Percentiles rank a stretch among this genome's conserved stretches.
Evolutionary conservation across 2,888 invertebrate genomes (phyloP).

Genomic region (Parascotia fuliginaria): DNA sequence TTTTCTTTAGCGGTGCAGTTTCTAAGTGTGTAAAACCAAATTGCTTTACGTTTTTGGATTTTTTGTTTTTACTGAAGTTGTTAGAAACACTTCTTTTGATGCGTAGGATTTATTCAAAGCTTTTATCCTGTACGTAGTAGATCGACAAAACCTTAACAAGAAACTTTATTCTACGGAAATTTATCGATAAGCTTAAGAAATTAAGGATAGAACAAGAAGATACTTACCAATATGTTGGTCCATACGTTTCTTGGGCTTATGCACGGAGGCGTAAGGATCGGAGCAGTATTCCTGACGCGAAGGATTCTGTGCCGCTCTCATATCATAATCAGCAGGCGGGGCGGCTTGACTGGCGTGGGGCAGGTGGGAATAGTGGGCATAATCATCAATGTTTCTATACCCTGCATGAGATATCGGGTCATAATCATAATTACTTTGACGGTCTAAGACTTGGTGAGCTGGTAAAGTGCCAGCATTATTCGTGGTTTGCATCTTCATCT

Average conservation of each 20-base stretch:
- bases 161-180: too few species aligned
- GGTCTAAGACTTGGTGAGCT: conserved; percentile 84
- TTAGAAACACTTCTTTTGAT: too few species aligned
- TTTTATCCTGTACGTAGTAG: too few species aligned
- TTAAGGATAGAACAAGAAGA: neutral
- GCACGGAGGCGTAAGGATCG: conserved; percentile 95
- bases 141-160: too few species aligned
- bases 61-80: too few species aligned
- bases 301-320: conserved; percentile 91
- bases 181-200: too few species aligned
- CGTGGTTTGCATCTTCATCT: conserved; percentile 95
- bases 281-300: conserved; percentile 95
- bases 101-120: too few species aligned
- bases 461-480: conserved; percentile 87
- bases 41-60: too few species aligned
- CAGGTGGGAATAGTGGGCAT: conserved; percentile 93
- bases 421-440: conserved; percentile 89
- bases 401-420: conserved; percentile 93
- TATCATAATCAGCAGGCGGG: conserved; percentile 88
- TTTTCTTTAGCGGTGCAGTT: too few species aligned
- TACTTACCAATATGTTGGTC: conserved; percentile 93
- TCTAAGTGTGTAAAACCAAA: too few species aligned
- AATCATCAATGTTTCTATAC: conserved; percentile 93
- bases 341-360: conserved; percentile 71
- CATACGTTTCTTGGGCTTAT: conserved; percentile 95